Evolutionary conservation across 1,140 invertebrate species (phyloP).

Genomic region (Drosophila chauvacae): DNA sequence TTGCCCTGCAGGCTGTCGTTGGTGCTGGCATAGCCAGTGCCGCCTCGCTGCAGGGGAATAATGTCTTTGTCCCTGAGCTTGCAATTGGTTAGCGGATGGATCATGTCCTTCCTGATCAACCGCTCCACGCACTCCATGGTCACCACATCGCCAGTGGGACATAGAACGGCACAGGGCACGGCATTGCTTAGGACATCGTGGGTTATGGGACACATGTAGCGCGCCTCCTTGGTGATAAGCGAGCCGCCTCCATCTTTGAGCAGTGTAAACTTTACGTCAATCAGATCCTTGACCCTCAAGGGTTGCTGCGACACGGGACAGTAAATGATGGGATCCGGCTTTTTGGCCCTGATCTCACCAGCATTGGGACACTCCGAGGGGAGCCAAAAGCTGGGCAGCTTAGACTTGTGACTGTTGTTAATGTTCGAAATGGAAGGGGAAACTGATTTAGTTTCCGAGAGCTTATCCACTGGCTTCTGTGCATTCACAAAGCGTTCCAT

Average conservation of each 20-base stretch:
- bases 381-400: slow-evolving; percentile 98
- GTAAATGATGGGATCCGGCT: slow-evolving; percentile 95
- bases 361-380: slow-evolving; percentile 95
- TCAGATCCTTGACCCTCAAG: slow-evolving; percentile 95
- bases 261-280: slow-evolving; percentile 96
- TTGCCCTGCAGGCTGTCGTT: slow-evolving; percentile 93
- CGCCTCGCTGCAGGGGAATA: slow-evolving; percentile 95
- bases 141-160: slow-evolving; percentile 96
- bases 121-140: slow-evolving; percentile 98
- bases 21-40: slow-evolving; percentile 95
- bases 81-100: slow-evolving; percentile 95
- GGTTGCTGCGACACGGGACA: slow-evolving; percentile 97
- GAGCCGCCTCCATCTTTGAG: slow-evolving; percentile 89
- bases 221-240: slow-evolving; percentile 92
- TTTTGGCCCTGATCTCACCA: slow-evolving; percentile 89
- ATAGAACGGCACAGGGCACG: slow-evolving; percentile 95
- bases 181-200: slow-evolving; percentile 98
- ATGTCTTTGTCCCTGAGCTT: slow-evolving; percentile 96
- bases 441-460: slow-evolving; percentile 17
- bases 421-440: slow-evolving; percentile 90
- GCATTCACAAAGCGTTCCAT: slow-evolving; percentile 91
- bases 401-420: slow-evolving; percentile 87
- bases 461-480: slow-evolving; percentile 62
- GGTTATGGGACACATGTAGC: slow-evolving; percentile 99
- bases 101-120: slow-evolving; percentile 98